These are phyloP conservation scores for Pyrochroa serraticornis DNA, from an alignment of 2,888 invertebrate species.

Conservation along the genomic window DNA sequence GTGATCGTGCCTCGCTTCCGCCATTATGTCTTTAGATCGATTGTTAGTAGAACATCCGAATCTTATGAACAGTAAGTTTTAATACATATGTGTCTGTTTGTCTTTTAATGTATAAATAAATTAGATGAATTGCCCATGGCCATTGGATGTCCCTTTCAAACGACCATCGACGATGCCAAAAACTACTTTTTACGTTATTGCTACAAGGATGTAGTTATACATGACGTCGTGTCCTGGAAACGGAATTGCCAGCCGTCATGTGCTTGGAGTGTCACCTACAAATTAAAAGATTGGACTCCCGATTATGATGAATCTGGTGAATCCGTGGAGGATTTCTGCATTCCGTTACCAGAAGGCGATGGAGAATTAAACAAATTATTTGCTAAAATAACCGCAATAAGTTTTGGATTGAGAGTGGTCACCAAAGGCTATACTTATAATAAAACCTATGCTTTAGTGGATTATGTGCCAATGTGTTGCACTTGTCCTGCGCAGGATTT, in stretches of 20 bases:
- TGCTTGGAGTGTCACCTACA: neutral
- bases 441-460: no score
- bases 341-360: constrained; percentile 3
- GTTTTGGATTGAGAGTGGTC: no score
- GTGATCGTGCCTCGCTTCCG: neutral
- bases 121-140: no score
- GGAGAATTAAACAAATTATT: constrained; percentile 1
- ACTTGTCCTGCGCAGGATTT: no score
- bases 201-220: constrained; percentile 6
- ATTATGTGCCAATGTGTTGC: no score
- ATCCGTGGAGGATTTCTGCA: constrained; percentile 4
- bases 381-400: neutral
- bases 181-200: no score
- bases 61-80: neutral
- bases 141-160: no score
- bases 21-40: neutral
- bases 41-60: neutral
- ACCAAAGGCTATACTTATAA: no score
- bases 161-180: no score
- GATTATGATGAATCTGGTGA: constrained; percentile 3
- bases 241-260: constrained; percentile 5
- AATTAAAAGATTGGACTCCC: constrained; percentile 6
- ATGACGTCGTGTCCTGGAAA: no score
- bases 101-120: no score
- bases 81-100: no score